Evolutionary conservation across 2,888 invertebrate species (phyloP), one percentile per base, ranked within the genome.

Genomic region (Lordiphosa andalusiaca): DNA sequence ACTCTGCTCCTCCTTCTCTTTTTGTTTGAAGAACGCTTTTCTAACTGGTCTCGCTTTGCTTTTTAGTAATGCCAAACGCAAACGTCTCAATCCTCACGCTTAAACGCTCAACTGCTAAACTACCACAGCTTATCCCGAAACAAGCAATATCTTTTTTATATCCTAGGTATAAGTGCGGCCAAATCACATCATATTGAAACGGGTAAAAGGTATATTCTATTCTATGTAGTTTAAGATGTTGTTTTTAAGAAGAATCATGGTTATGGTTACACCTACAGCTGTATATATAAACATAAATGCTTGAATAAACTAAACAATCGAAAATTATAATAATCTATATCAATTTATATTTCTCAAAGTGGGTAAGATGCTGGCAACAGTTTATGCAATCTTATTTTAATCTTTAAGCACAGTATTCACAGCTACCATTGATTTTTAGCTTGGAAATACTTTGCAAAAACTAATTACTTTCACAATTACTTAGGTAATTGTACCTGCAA

Each of bases 11-110:
- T 10, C 39, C 7, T 6, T n/a, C 38, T 12, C 30, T 12, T 46
- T 21, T 6, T 38, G 1, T 25, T 46, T 49, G 49, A 12, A 58
- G 36, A 55, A 36, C 21, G 10, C 53, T 46, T 53, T 53, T 75
- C 39, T 72, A 75, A 77, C 55, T 57, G 9, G 30, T 30, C 55
- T 69, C 67, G 72, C 74, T 77, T 74, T 50, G 81, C 74, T 81
- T 87, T 82, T 72, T 86, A 86, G 87, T 75, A 86, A 86, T 70
- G 70, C 71, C 57, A 75, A 76, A 42, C 69, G 66, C 65, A 75
- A 80, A 44, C 78, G 61, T 2, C 19, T 19, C 19, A 19, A 19
- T 35, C 36, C 66, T 59, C 67, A 65, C 50, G 78, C 75, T 75
- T 69, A 84, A 69, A 62, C 61, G 84, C 70, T 66, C 68, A 64